Percentiles rank a stretch among this genome's conserved stretches.
Evolutionary conservation across 2,888 invertebrate species (phyloP).

Genomic region (Leucania comma): DNA sequence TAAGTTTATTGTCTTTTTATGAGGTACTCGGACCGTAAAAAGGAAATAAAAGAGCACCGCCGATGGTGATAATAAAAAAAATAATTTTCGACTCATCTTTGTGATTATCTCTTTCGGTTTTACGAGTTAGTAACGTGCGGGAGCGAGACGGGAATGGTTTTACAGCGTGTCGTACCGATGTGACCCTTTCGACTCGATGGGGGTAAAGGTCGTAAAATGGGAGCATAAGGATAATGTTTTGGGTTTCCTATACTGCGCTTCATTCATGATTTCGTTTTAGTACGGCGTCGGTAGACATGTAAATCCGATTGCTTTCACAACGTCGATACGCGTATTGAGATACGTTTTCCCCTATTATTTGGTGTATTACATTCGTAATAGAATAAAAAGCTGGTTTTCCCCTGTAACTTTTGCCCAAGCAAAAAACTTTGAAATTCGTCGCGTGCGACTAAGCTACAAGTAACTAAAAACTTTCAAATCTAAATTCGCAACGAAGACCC

Average conservation of each 20-base stretch:
- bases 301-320: constrained; percentile 88
- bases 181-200: constrained; percentile 90
- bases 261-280: constrained; percentile 91
- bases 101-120: constrained; percentile 88
- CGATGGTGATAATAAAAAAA: constrained; percentile 91
- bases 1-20: constrained; percentile 91
- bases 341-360: constrained; percentile 81
- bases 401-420: constrained; percentile 30
- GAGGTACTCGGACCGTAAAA: constrained; percentile 91
- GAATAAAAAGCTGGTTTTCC: constrained; percentile 69
- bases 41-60: constrained; percentile 91
- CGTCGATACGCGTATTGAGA: constrained; percentile 83
- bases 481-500: constrained; percentile 64
- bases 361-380: constrained; percentile 86
- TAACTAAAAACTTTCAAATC: constrained; percentile 60
- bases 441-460: constrained; percentile 24
- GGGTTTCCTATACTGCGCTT: constrained; percentile 90
- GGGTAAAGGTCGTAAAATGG: constrained; percentile 91
- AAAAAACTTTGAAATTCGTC: constrained; percentile 37
- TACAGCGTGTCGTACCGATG: constrained; percentile 87
- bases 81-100: constrained; percentile 91
- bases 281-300: constrained; percentile 88
- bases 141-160: constrained; percentile 83
- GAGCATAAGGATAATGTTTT: constrained; percentile 91
- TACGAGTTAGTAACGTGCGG: constrained; percentile 76